A percentile compares a stretch with the other conserved stretches of the same genome.
phyloP scores from a whole-genome alignment of 2,888 invertebrate species.

The Chromoteleia sp. region DNA sequence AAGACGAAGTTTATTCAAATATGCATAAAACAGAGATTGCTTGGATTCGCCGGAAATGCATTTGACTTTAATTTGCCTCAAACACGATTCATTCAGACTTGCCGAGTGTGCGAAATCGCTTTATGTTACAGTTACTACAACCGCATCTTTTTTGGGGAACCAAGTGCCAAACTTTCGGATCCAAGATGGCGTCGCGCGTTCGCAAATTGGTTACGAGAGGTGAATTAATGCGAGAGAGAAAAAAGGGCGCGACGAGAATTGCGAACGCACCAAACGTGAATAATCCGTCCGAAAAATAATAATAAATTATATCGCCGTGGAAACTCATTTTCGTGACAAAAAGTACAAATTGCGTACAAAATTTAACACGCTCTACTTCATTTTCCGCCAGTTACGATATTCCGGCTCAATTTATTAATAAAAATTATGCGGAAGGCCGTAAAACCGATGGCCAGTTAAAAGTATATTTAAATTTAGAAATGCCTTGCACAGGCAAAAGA shows the following conservation, averaged over 20 bases:
- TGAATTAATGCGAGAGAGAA: too few relatives aligned
- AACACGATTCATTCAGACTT: conserved; percentile 37
- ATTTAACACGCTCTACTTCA: conserved; percentile 29
- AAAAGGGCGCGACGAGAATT: too few relatives aligned
- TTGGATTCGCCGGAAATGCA: conserved; percentile 37
- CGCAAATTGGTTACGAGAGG: too few relatives aligned
- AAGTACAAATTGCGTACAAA: conserved; percentile 29
- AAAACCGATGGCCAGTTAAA: conserved; percentile 12
- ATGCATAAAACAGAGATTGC: conserved; percentile 44
- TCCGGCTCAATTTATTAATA: conserved; percentile 24
- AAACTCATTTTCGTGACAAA: neutral
- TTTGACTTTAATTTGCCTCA: conserved; percentile 46
- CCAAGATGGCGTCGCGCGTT: too few relatives aligned
- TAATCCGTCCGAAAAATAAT: too few relatives aligned
- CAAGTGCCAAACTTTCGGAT: conserved; percentile 16
- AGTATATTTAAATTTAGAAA: too few relatives aligned
- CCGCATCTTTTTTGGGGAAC: conserved; percentile 7
- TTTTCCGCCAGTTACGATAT: conserved; percentile 21
- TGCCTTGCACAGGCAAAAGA: too few relatives aligned
- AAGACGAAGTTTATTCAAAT: conserved; percentile 56
- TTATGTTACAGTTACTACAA: conserved; percentile 31
- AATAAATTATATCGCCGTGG: conserved; percentile 15
- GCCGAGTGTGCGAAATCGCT: conserved; percentile 33
- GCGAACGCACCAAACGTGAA: too few relatives aligned
- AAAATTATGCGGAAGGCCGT: conserved; percentile 18